Evolutionary conservation across 2,888 invertebrate genomes (phyloP).

Genomic region (Bombyx huttoni): DNA sequence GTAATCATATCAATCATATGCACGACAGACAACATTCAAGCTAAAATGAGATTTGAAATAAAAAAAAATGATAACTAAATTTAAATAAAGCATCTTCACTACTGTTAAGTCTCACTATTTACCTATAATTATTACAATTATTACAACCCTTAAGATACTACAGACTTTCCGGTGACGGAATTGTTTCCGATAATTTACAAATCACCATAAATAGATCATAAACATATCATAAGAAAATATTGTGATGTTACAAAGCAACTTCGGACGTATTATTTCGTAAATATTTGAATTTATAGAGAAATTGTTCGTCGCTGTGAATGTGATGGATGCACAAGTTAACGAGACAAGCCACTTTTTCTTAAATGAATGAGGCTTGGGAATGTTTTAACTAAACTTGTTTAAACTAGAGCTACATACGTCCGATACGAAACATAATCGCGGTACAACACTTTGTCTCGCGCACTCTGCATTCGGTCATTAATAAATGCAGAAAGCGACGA

Average conservation of each 20-base stretch:
- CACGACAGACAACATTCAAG: constrained; percentile 25
- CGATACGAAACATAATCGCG: constrained; percentile 4
- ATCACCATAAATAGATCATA: constrained; percentile 1
- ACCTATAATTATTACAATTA: constrained; percentile 31
- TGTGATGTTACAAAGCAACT: constrained; percentile 2
- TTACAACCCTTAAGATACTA: constrained; percentile 51
- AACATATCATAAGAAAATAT: constrained; percentile 3
- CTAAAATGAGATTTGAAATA: constrained; percentile 29
- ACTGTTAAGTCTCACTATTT: constrained; percentile 52
- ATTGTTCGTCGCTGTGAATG: neutral
- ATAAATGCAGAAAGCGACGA: constrained; percentile 46
- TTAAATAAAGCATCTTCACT: constrained; percentile 38
- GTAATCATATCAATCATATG: constrained; percentile 26
- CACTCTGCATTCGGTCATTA: constrained; percentile 18
- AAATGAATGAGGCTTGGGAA: neutral
- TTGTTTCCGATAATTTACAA: neutral
- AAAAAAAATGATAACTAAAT: constrained; percentile 23
- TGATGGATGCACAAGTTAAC: neutral
- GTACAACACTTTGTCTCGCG: constrained; percentile 8
- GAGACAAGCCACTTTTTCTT: neutral
- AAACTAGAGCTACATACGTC: constrained; percentile 5
- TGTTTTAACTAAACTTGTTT: neutral
- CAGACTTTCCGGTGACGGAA: constrained; percentile 35
- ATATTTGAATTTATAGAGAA: neutral
- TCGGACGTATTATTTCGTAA: neutral